These are phyloP conservation scores for Tetrax tetrax DNA, from an alignment of 2,113 vertebrate genomes.

Conservation along the genomic window DNA sequence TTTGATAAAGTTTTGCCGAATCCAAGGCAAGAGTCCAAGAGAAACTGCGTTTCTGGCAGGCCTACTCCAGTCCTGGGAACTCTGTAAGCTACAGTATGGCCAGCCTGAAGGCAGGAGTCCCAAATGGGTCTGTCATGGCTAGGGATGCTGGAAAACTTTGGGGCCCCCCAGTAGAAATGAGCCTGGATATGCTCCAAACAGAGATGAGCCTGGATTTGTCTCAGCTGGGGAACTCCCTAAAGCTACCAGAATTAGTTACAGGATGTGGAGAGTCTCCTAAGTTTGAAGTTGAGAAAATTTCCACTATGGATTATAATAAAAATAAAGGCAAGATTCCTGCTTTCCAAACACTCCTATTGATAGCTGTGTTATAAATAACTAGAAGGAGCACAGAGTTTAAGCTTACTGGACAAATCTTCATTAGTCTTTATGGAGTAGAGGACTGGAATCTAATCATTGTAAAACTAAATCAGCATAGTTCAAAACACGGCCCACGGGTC, in stretches of 20 bases:
- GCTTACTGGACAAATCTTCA: not conserved
- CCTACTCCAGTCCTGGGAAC: slow-evolving; percentile 37
- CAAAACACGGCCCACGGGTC: slow-evolving; percentile 13
- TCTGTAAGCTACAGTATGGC: slow-evolving; percentile 16
- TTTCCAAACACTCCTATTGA: not conserved
- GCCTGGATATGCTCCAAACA: slow-evolving; percentile 36
- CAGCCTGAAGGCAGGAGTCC: slow-evolving; percentile 47
- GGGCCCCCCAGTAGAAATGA: slow-evolving; percentile 9
- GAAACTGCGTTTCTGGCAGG: slow-evolving; percentile 39
- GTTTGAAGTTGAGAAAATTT: not conserved
- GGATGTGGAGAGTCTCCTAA: not conserved
- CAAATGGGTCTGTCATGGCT: not conserved
- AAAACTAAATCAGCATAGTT: not conserved
- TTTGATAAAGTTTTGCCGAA: slow-evolving; percentile 27
- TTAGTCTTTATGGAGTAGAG: not conserved
- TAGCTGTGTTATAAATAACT: not conserved
- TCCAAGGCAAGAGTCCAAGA: slow-evolving; percentile 36
- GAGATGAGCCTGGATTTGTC: slow-evolving; percentile 47
- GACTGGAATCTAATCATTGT: not conserved
- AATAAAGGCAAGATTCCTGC: not conserved
- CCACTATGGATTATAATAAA: not conserved
- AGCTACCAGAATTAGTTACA: slow-evolving; percentile 54
- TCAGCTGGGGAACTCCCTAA: slow-evolving; percentile 48
- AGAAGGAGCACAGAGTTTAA: not conserved
- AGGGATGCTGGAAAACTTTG: slow-evolving; percentile 41